Conservation (phyloP, 2,797 vertebrate species). For the Poeciliopsis paucimaculata region DNA sequence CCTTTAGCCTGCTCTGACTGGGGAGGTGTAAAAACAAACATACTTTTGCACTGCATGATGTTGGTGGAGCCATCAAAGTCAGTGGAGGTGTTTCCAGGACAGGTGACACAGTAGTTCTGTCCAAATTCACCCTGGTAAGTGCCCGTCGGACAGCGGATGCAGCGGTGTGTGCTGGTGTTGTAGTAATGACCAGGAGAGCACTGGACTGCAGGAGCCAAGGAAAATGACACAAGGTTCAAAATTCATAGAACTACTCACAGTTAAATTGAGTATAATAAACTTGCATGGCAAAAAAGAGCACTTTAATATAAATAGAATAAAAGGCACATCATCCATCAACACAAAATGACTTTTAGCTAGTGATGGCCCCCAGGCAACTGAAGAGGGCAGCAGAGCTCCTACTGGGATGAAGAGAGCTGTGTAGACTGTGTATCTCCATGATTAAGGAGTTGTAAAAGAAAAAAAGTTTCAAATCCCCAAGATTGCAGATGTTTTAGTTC, state of each 20-base stretch:
- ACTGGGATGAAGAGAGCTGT: constrained; percentile 6
- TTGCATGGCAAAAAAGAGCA: not conserved
- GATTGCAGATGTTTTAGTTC: constrained; percentile 31
- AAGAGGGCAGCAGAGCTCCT: constrained; percentile 65
- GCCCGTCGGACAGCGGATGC: constrained; percentile 89
- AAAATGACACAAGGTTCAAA: constrained; percentile 12
- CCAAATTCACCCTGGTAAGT: constrained; percentile 95
- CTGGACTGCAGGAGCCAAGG: constrained; percentile 84
- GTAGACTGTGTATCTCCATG: not conserved
- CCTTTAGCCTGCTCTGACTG: not conserved
- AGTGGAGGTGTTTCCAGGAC: constrained; percentile 95
- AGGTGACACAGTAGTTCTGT: constrained; percentile 91
- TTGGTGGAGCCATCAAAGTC: constrained; percentile 98
- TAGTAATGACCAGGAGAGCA: constrained; percentile 98
- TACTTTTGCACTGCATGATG: constrained; percentile 98
- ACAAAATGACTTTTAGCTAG: not conserved
- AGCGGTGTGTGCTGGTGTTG: constrained; percentile 94
- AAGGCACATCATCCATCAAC: not conserved
- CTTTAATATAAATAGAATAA: not conserved
- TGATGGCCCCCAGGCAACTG: constrained; percentile 32
- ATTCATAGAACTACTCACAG: not conserved
- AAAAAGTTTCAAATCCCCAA: constrained; percentile 1
- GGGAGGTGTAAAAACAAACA: not conserved
- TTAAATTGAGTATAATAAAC: not conserved
- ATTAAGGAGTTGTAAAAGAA: constrained; percentile 6